Evolutionary conservation across 2,888 invertebrate genomes (phyloP), one percentile per base, ranked within the genome.

Genomic region (Brachyopa scutellaris): DNA sequence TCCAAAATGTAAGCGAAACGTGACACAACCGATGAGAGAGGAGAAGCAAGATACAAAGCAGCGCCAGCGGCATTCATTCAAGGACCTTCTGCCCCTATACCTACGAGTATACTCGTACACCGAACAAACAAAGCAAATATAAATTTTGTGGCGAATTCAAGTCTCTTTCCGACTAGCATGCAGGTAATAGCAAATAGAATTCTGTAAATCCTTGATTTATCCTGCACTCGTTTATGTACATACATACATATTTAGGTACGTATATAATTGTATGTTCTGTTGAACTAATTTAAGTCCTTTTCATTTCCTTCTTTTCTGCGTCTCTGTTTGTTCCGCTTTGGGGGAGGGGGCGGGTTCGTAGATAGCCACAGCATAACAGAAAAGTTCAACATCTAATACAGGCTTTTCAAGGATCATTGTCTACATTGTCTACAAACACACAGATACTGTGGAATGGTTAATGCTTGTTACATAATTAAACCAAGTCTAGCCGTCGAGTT

Each of bases 381-480:
- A 23, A 19, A 8, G 7, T 13, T 42, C 17, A 11, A 42, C 42
- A 42, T 1, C 5, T 19, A 26, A 8, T 36, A 0, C 13, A 11
- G 15, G 11, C 13, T 38, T 21, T 21, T 36, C 29, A 26, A 5
- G 11, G 66, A 5, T 21, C 4, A 15, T 19, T 45, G 8, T 21
- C n/a, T n/a, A n/a, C n/a, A n/a, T n/a, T 11, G 23, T n/a, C n/a
- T n/a, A n/a, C n/a, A n/a, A n/a, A n/a, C n/a, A n/a, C n/a, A n/a
- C n/a, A 13, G 47, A 21, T 53, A 11, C 53, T 19, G 15, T 29
- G 59, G 38, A n/a, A n/a, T 21, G 59, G 42, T 42, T 42, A 61
- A 51, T 38, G 51, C 51, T 62, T 21, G 42, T 61, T 72, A 72
- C 36, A 72, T 72, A 61, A 72, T 72, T 72, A 72, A 72, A 53